phyloP scores from a whole-genome alignment of 2,113 vertebrate genomes.

The Nerophis ophidion region DNA sequence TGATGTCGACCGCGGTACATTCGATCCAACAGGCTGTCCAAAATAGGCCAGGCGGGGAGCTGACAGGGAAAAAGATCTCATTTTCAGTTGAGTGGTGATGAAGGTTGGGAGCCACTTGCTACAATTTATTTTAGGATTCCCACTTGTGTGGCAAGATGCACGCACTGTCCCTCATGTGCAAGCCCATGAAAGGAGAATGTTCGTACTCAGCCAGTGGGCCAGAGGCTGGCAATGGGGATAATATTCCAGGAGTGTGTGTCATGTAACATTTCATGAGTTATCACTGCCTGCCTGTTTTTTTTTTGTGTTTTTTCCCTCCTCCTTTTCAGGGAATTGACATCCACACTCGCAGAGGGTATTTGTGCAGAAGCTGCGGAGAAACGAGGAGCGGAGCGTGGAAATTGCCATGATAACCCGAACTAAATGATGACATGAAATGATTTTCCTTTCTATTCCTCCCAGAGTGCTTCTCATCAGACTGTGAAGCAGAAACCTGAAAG shows the following conservation, averaged over 20 bases:
- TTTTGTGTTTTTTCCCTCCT: conserved; percentile 25
- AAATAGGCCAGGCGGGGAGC: conserved; percentile 66
- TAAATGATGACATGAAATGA: conserved; percentile 66
- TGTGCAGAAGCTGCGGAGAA: conserved; percentile 49
- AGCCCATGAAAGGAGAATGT: conserved; percentile 76
- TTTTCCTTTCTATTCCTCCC: conserved; percentile 62
- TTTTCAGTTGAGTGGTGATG: conserved; percentile 69
- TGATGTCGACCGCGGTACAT: conserved; percentile 45
- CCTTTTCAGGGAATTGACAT: conserved; percentile 48
- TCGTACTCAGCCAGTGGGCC: conserved; percentile 61
- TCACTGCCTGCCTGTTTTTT: conserved; percentile 57
- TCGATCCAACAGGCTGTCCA: conserved; percentile 60
- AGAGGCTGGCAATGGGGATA: conserved; percentile 67
- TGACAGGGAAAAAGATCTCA: conserved; percentile 70
- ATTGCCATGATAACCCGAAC: conserved; percentile 67
- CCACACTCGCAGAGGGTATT: conserved; percentile 48
- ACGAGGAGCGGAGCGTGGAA: conserved; percentile 59
- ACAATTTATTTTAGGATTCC: conserved; percentile 79
- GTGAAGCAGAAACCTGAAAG: conserved; percentile 61
- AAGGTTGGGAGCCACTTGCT: conserved; percentile 69
- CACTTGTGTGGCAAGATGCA: conserved; percentile 69
- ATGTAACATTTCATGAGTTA: conserved; percentile 75
- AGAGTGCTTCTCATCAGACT: conserved; percentile 55
- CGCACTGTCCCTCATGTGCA: conserved; percentile 59
- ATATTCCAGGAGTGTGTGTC: conserved; percentile 76